Percentiles rank a stretch among this genome's conserved stretches.
Evolutionary conservation across 2,888 invertebrate genomes (phyloP).

Genomic region (Gastrophysa polygoni): DNA sequence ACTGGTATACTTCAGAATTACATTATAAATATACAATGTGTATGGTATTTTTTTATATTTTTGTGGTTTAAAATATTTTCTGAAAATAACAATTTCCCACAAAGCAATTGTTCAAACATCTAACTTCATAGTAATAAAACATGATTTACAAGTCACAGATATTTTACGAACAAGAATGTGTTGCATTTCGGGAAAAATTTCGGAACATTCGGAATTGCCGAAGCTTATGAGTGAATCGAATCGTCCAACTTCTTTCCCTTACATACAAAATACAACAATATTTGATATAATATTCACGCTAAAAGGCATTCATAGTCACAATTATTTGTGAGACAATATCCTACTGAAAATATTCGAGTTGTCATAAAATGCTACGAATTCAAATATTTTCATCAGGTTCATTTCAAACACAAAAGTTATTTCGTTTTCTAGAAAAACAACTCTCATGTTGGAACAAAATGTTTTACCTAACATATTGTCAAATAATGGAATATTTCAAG

Average conservation of each 20-base stretch:
- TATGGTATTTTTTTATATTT: conserved; percentile 60
- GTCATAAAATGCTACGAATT: conserved; percentile 4
- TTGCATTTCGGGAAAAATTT: conserved; percentile 51
- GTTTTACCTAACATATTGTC: conserved; percentile 58
- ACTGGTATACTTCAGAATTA: conserved; percentile 64
- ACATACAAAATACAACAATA: conserved; percentile 56
- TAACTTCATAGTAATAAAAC: conserved; percentile 57
- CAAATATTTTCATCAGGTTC: conserved; percentile 16
- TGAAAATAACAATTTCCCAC: conserved; percentile 64
- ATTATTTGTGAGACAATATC: conserved; percentile 53
- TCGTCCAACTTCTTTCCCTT: conserved; percentile 49
- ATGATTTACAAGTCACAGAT: conserved; percentile 59
- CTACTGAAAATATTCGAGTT: conserved; percentile 16
- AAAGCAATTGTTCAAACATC: conserved; percentile 62
- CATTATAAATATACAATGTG: conserved; percentile 65
- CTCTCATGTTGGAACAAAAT: conserved; percentile 34
- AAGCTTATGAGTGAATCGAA: conserved; percentile 26
- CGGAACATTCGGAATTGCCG: conserved; percentile 29
- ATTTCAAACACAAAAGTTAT: conserved; percentile 38
- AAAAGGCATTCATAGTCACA: conserved; percentile 61
- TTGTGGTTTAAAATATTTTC: conserved; percentile 62
- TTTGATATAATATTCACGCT: conserved; percentile 58
- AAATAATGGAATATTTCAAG: conserved; percentile 57
- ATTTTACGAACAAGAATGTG: conserved; percentile 57
- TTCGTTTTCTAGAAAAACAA: conserved; percentile 34